These are phyloP conservation scores for Catharus ustulatus DNA, from an alignment of 2,797 vertebrate species.

Conservation along the genomic window DNA sequence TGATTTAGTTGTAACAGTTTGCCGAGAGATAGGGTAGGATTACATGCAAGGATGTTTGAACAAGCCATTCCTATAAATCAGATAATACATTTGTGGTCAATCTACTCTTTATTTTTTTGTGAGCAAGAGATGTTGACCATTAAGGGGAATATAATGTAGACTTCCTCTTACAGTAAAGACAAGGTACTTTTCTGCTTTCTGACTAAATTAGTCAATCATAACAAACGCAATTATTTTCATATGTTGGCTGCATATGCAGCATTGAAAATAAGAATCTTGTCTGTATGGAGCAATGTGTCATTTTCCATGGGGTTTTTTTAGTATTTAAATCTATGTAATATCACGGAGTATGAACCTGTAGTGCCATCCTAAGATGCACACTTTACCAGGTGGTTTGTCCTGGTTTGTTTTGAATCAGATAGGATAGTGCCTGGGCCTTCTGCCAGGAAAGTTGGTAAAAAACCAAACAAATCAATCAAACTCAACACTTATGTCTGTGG, in stretches of 20 bases:
- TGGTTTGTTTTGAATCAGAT: neutral
- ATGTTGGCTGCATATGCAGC: neutral
- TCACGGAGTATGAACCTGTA: neutral
- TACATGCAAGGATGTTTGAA: neutral
- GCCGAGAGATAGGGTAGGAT: neutral
- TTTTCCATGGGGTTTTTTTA: neutral
- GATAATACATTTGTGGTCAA: neutral
- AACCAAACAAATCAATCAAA: neutral
- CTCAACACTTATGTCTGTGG: rapidly evolving
- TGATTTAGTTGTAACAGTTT: neutral
- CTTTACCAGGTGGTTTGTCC: neutral
- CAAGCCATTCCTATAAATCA: neutral
- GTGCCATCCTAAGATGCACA: neutral
- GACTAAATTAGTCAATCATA: neutral
- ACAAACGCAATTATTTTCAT: neutral
- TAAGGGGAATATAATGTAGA: neutral
- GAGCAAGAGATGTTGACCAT: neutral
- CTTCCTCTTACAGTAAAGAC: neutral
- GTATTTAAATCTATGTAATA: neutral
- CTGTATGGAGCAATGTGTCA: neutral
- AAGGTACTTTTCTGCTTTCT: neutral
- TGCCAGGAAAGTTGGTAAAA: neutral
- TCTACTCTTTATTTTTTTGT: neutral
- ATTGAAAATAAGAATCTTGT: neutral
- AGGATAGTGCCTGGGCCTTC: neutral